Conservation (phyloP, 2,113 vertebrate genomes). For the Strix uralensis region DNA sequence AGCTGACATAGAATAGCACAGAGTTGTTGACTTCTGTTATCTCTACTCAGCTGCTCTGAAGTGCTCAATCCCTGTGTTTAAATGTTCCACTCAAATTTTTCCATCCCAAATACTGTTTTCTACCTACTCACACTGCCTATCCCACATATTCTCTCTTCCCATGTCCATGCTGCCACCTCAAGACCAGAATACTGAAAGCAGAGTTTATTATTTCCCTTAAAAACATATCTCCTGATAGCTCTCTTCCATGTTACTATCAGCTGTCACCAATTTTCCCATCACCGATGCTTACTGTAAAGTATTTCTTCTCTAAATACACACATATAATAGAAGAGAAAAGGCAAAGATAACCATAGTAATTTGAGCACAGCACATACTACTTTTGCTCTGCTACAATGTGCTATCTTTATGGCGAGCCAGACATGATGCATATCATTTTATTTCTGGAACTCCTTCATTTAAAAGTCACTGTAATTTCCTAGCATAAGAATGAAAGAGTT, state of each 20-base stretch:
- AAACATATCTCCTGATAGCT: not conserved
- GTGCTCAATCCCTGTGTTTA: not conserved
- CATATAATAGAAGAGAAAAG: not conserved
- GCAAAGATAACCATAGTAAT: not conserved
- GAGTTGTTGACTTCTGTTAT: not conserved
- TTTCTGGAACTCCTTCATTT: constrained; percentile 21
- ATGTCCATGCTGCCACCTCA: not conserved
- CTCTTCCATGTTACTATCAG: not conserved
- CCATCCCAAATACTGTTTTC: not conserved
- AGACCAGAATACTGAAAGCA: not conserved
- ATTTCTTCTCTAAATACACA: not conserved
- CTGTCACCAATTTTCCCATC: not conserved
- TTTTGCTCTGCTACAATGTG: not conserved
- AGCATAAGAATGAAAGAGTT: not conserved
- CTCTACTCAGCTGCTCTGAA: not conserved
- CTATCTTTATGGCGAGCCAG: not conserved
- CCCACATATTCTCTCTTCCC: not conserved
- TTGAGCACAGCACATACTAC: not conserved
- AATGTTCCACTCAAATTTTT: not conserved
- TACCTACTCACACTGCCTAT: not conserved
- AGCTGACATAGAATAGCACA: not conserved
- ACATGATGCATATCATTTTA: not conserved
- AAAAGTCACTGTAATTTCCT: constrained; percentile 17
- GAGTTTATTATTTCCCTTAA: not conserved
- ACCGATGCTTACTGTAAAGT: not conserved